These are phyloP conservation scores for Chloroclysta siterata DNA, from an alignment of 2,888 invertebrate species.

Conservation along the genomic window DNA sequence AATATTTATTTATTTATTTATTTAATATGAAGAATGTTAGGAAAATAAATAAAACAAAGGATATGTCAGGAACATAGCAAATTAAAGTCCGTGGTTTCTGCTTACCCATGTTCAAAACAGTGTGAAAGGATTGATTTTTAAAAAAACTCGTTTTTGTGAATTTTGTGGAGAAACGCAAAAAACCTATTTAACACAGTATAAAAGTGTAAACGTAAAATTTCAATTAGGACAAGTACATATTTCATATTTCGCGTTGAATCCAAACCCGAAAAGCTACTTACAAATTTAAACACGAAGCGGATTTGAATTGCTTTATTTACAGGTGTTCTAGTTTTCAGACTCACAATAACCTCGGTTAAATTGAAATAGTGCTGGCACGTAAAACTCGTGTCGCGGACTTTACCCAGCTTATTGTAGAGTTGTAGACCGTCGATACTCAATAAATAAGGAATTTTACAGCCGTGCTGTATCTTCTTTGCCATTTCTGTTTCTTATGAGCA, in stretches of 20 bases:
- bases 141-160: too few relatives aligned
- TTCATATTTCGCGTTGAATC: constrained; percentile 3
- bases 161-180: too few relatives aligned
- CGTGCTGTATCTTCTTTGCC: constrained; percentile 41
- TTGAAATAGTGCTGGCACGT: constrained; percentile 38
- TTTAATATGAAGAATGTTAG: too few relatives aligned
- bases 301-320: constrained; percentile 31
- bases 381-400: constrained; percentile 35
- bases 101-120: too few relatives aligned
- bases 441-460: constrained; percentile 52
- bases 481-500: constrained; percentile 48
- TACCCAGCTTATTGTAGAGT: constrained; percentile 43
- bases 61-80: too few relatives aligned
- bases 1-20: too few relatives aligned
- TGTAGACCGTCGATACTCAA: constrained; percentile 46
- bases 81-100: too few relatives aligned
- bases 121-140: too few relatives aligned
- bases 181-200: too few relatives aligned
- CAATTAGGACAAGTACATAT: background rate
- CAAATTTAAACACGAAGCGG: constrained; percentile 19
- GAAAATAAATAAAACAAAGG: too few relatives aligned
- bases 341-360: constrained; percentile 32
- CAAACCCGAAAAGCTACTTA: constrained; percentile 12
- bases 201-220: background rate
- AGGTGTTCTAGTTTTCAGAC: constrained; percentile 26